Percentiles rank a stretch among this genome's conserved stretches.
These are phyloP conservation scores for Trachurus trachurus DNA, from an alignment of 2,797 vertebrate species.

Conservation along the genomic window DNA sequence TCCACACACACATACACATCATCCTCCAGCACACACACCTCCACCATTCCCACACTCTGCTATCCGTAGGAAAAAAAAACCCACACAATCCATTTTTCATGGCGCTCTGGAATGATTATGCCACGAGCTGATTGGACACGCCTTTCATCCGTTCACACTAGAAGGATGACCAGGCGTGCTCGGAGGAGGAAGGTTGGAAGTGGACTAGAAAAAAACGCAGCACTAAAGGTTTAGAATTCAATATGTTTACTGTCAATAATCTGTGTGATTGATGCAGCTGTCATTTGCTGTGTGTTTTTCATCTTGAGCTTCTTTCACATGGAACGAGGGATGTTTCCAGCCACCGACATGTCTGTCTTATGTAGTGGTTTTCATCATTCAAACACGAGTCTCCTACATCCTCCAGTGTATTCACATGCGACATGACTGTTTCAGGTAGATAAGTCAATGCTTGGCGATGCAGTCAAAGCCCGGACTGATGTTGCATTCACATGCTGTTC, in stretches of 20 bases:
- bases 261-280: conserved; percentile 26
- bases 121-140: conserved; percentile 66
- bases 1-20: conserved; percentile 49
- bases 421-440: conserved; percentile 12
- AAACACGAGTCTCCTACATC: neutral
- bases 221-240: conserved; percentile 17
- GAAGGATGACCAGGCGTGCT: conserved; percentile 33
- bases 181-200: conserved; percentile 11
- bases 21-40: conserved; percentile 27
- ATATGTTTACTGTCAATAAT: conserved; percentile 12
- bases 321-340: neutral
- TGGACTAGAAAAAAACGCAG: conserved; percentile 28
- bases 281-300: conserved; percentile 11
- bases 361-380: conserved; percentile 6
- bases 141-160: conserved; percentile 50
- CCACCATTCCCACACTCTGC: conserved; percentile 24
- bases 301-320: conserved; percentile 14
- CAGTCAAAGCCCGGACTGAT: conserved; percentile 22
- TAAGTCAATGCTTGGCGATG: conserved; percentile 18
- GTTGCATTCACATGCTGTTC: conserved; percentile 5
- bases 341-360: neutral
- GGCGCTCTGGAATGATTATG: conserved; percentile 60
- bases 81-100: conserved; percentile 74
- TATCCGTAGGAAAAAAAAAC: conserved; percentile 40
- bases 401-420: neutral